Base-by-base conservation (phyloP, 1,140 invertebrate species). In the Hypothenemus hampei region DNA sequence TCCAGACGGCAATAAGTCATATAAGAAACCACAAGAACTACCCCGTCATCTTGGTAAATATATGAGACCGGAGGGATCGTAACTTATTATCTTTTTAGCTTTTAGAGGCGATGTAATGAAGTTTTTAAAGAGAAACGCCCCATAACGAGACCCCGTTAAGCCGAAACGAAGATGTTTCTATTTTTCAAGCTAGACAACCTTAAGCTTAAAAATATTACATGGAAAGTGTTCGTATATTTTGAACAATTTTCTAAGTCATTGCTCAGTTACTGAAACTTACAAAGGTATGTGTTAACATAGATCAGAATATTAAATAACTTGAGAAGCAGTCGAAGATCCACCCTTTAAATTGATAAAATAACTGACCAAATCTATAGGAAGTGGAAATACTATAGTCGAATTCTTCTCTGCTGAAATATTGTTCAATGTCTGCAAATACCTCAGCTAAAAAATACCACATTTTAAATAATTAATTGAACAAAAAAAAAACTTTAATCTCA, bases 351-450 rank as follows among this genome's bases (percentile, higher is more conserved):
- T 52, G 1, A 63, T 7, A 47, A 64, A 66, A 41, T 64, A 55
- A 37, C 61, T 63, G 11, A 66, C 44, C 7, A 82, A 62, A 62
- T 93, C 89, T 57, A 93, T 86, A 6, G 90, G 90, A 39, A 93
- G 63, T 3, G 91, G 91, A 69, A 94, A 94, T 19, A 94, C 87
- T 57, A 94, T 93, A 0, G 91, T 94, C 0, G 90, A 93, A 68
- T 93, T 94, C 72, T 93, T 93, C 73, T 94, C 91, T 6, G 89
- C 87, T n/a, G 89, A 87, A 57, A 94, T 91, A 35, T 84, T 86
- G 72, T 84, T 91, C 40, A 94, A 73, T 0, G 90, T 91, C 77
- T 93, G 86, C 18, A 78, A 58, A 54, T 68, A 68, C 36, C 66
- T 56, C 37, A 68, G 39, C 66, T 68, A 45, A 39, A 68, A 67